Conservation (phyloP, 2,888 invertebrate genomes). For the Ditylenchus weischeri region DNA sequence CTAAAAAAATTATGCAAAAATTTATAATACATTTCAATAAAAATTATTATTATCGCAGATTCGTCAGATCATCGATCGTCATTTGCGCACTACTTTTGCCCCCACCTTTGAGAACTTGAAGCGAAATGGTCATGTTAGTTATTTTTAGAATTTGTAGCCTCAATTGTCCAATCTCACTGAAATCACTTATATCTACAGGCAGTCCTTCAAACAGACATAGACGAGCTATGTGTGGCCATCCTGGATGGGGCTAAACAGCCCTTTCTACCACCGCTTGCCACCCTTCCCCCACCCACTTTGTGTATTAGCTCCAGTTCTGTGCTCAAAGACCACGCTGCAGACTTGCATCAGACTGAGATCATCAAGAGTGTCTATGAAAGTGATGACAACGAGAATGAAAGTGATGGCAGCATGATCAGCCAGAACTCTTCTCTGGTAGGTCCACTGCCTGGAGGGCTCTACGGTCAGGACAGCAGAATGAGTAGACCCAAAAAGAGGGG, state of each 20-base stretch:
- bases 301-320: slow-evolving; percentile 28
- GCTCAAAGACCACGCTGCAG: slow-evolving; percentile 13
- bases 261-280: slow-evolving; percentile 28
- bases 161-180: slow-evolving; percentile 6
- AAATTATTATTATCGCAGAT: not conserved
- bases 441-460: slow-evolving; percentile 6
- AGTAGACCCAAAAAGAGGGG: slow-evolving; percentile 40
- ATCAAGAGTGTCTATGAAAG: slow-evolving; percentile 32
- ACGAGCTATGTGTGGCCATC: slow-evolving; percentile 44
- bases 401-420: slow-evolving; percentile 32
- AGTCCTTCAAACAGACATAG: slow-evolving; percentile 45
- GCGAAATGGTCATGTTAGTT: slow-evolving; percentile 48
- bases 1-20: no score
- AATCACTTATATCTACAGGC: slow-evolving; percentile 29
- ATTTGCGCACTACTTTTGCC: slow-evolving; percentile 50
- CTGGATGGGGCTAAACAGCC: slow-evolving; percentile 51
- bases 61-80: slow-evolving; percentile 39
- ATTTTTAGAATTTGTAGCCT: not conserved
- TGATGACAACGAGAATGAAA: slow-evolving; percentile 41
- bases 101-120: slow-evolving; percentile 56
- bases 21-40: no score
- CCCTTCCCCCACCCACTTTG: not conserved
- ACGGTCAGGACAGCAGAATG: not conserved
- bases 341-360: slow-evolving; percentile 11
- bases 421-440: slow-evolving; percentile 16